Evolutionary conservation across 23 tunicate genomes (phyloP), one percentile per base, ranked within the genome.

Genomic region (Halocynthia roretzi): DNA sequence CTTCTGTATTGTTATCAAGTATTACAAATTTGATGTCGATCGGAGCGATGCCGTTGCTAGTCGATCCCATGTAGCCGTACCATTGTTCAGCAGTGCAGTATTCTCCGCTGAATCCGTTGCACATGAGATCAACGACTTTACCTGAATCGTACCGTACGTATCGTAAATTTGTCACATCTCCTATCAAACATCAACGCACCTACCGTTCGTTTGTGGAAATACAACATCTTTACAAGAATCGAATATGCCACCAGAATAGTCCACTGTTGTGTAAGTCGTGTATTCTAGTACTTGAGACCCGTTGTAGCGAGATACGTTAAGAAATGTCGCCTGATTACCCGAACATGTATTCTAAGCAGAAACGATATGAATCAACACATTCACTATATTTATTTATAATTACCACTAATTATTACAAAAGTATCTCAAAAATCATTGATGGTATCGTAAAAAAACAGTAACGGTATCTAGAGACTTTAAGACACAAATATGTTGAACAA

Each of bases 171-270:
- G 44, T 0, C 44, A 31, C 44, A 31, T 31, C 44, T 31, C 44
- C 19, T 51, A 78, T 65, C 5, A 65, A 21, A 44, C 6, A n/a
- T 78, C 82, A 20, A 68, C n/a, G 21, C 40, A 67, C 40, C 78
- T 83, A 83, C 96, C 89, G 62, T 91, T 91, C 7, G 99, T 96
- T 85, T 91, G 96, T 14, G 99, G 99, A 70, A 84, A 90, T 18
- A 80, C 66, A 17, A 96, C 99, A 57, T 89, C 90, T 64, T 85
- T 80, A 76, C 99, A 96, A 7, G 96, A 90, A 17, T 72, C 70
- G 70, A 78, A 84, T 8, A 96, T 19, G 6, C 78, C 80, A 10
- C 67, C 81, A 2, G 96, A 83, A 18, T 71, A 81, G 44, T 61
- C 61, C 50, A 70, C 51, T 22, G 77, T 49, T 6, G 82, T 71